Percentiles rank a stretch among this genome's conserved stretches.
phyloP scores from a whole-genome alignment of 1,140 invertebrate genomes.

The Drosophila murphyi region DNA sequence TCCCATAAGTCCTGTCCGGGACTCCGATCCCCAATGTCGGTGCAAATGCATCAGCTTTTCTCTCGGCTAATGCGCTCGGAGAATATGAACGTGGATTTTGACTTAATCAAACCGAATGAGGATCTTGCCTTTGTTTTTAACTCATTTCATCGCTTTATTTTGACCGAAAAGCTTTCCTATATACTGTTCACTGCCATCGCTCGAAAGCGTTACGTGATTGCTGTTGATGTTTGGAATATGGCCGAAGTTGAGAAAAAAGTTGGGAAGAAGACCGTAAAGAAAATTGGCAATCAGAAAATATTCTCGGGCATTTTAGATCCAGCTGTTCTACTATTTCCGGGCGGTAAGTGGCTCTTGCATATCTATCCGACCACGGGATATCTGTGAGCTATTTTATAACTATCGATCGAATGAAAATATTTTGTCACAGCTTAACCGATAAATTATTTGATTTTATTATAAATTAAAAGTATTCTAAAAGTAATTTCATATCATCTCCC shows the following conservation, averaged over 20 bases:
- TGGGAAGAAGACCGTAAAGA: background rate
- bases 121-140: conserved; percentile 63
- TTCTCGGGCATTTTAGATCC: conserved; percentile 63
- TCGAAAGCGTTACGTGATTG: conserved; percentile 31
- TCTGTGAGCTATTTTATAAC: too few species aligned
- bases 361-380: too few species aligned
- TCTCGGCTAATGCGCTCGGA: conserved; percentile 42
- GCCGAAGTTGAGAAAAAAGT: background rate
- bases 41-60: conserved; percentile 56
- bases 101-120: conserved; percentile 8
- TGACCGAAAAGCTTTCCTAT: conserved; percentile 49
- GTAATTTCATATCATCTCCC: background rate
- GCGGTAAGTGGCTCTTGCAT: conserved; percentile 29
- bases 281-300: conserved; percentile 32
- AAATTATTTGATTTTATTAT: too few species aligned
- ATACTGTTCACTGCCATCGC: conserved; percentile 28
- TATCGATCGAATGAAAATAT: too few species aligned
- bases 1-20: conserved; percentile 31
- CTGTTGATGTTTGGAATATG: conserved; percentile 38
- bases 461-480: background rate
- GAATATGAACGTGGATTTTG: conserved; percentile 30
- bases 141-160: conserved; percentile 66
- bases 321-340: conserved; percentile 49
- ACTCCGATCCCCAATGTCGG: conserved; percentile 45
- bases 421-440: too few species aligned